Conservation (phyloP, 2,113 vertebrate species). For the Phoenicopterus ruber region DNA sequence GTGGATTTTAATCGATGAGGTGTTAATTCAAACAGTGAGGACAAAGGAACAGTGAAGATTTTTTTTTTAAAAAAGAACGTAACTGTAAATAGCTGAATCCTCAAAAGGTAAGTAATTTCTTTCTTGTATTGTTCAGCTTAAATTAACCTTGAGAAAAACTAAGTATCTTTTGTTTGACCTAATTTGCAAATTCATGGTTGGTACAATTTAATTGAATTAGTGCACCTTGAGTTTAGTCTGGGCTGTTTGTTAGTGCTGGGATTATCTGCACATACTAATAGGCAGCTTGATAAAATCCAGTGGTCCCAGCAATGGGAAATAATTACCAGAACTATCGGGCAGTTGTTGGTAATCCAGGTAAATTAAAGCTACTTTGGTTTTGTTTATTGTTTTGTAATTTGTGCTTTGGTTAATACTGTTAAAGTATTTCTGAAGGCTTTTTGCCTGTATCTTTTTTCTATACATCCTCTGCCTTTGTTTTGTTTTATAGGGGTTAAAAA, state of each 20-base stretch:
- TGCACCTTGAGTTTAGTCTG: background rate
- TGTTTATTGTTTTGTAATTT: background rate
- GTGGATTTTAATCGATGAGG: slow-evolving; percentile 2
- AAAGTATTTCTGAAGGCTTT: background rate
- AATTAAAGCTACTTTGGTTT: background rate
- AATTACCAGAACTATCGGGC: background rate
- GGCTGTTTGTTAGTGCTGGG: background rate
- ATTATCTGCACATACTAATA: background rate
- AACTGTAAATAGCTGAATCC: background rate
- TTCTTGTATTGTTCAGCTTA: background rate
- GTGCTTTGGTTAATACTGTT: background rate
- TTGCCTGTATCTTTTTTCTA: background rate
- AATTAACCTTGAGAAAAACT: background rate
- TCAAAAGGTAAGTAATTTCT: background rate
- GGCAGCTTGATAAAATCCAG: background rate
- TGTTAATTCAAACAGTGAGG: background rate
- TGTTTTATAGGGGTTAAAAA: background rate
- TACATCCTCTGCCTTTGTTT: background rate
- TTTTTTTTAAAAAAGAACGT: background rate
- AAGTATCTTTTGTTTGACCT: background rate
- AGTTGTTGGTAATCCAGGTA: background rate
- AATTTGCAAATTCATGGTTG: background rate
- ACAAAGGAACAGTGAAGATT: background rate
- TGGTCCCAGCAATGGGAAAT: background rate
- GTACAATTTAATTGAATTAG: background rate